These are phyloP conservation scores for Phthorimaea operculella DNA, from an alignment of 1,140 invertebrate species.

Conservation along the genomic window DNA sequence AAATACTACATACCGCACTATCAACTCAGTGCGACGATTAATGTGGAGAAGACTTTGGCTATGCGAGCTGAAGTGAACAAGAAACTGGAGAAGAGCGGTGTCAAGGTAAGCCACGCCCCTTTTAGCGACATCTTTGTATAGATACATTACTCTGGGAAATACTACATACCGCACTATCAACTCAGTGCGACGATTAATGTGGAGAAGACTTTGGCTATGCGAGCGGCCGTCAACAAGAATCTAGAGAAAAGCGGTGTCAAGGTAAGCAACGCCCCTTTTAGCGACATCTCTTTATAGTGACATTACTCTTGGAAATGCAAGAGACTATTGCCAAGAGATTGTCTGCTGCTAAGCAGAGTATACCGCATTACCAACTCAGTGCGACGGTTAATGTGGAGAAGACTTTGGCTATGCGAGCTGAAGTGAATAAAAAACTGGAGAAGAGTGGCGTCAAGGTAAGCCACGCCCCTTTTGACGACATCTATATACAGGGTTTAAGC, in stretches of 20 bases:
- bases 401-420: slow-evolving; percentile 71
- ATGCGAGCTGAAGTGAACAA: slow-evolving; percentile 80
- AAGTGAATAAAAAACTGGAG: slow-evolving; percentile 82
- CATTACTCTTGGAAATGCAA: slow-evolving; percentile 85
- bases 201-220: slow-evolving; percentile 76
- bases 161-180: slow-evolving; percentile 97
- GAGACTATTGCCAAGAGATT: no score
- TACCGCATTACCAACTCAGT: slow-evolving; percentile 97
- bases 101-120: no score
- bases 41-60: slow-evolving; percentile 80
- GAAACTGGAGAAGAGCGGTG: slow-evolving; percentile 73
- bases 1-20: slow-evolving; percentile 97
- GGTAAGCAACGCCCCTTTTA: slow-evolving; percentile 22
- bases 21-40: slow-evolving; percentile 90
- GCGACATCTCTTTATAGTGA: slow-evolving; percentile 79
- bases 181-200: slow-evolving; percentile 88
- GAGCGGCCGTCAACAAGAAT: slow-evolving; percentile 79
- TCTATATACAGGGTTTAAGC: no score
- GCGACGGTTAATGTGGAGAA: slow-evolving; percentile 90
- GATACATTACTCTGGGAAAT: slow-evolving; percentile 91
- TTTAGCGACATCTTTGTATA: slow-evolving; percentile 93
- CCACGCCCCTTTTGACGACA: no score
- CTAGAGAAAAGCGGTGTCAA: slow-evolving; percentile 73
- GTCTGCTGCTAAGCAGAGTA: slow-evolving; percentile 89
- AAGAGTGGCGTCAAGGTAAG: slow-evolving; percentile 69